phyloP scores from a whole-genome alignment of 2,888 invertebrate species.

The Trissolcus brochymenae region DNA sequence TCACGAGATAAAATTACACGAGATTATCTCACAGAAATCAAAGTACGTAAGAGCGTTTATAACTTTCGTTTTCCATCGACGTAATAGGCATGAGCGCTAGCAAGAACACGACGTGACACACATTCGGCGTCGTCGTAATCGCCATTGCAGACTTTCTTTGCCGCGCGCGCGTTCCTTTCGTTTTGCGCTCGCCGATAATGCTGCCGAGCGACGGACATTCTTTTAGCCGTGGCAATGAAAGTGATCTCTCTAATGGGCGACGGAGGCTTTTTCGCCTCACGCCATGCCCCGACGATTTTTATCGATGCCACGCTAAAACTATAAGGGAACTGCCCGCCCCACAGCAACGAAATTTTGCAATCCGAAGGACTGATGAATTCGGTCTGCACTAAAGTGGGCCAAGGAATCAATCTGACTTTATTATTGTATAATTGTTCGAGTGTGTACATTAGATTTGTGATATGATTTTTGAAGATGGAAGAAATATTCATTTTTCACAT shows the following conservation, averaged over 20 bases:
- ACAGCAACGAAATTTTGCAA: conserved; percentile 24
- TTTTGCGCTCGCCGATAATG: conserved; percentile 22
- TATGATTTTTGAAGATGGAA: too few species aligned
- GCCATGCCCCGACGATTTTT: not conserved
- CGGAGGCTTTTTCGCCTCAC: not conserved
- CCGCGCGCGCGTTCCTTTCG: conserved; percentile 16
- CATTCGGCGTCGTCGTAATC: conserved; percentile 24
- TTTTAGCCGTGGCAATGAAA: conserved; percentile 52
- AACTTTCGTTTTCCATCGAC: conserved; percentile 46
- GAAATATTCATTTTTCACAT: too few species aligned
- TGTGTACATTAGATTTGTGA: too few species aligned
- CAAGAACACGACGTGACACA: conserved; percentile 30
- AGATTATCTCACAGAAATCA: conserved; percentile 7
- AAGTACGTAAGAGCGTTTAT: conserved; percentile 10
- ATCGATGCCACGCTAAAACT: not conserved
- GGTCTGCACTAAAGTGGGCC: conserved; percentile 36
- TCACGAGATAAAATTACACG: conserved; percentile 2
- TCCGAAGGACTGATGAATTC: conserved; percentile 26
- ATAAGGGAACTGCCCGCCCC: not conserved
- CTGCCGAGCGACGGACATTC: conserved; percentile 34
- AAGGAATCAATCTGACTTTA: conserved; percentile 20
- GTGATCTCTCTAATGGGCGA: conserved; percentile 18
- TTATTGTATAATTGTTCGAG: too few species aligned
- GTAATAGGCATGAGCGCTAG: conserved; percentile 24
- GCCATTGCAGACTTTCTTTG: conserved; percentile 39